Evolutionary conservation across 2,888 invertebrate genomes (phyloP).

Genomic region (Diadromus collaris): DNA sequence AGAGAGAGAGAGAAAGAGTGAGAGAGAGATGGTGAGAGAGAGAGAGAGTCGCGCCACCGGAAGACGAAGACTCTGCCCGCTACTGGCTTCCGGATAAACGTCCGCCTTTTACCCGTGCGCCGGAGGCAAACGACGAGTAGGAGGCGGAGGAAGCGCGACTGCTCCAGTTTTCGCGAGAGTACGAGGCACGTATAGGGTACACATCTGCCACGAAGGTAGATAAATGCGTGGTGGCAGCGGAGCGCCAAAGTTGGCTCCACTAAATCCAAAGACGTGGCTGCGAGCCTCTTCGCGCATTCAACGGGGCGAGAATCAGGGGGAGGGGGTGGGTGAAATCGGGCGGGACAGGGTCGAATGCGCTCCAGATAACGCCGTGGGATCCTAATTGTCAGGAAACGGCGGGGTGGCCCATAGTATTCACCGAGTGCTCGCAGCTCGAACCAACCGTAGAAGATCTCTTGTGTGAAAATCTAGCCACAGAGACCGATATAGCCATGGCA

Average conservation of each 20-base stretch:
- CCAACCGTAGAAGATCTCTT: constrained; percentile 11
- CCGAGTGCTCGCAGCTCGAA: constrained; percentile 30
- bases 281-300: constrained; percentile 38
- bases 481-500: constrained; percentile 2
- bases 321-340: constrained; percentile 30
- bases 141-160: constrained; percentile 65
- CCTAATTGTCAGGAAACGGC: constrained; percentile 58
- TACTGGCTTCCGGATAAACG: constrained; percentile 68
- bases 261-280: constrained; percentile 59
- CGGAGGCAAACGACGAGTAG: constrained; percentile 57
- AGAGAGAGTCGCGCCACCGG: constrained; percentile 58
- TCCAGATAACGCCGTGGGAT: constrained; percentile 53
- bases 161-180: constrained; percentile 40
- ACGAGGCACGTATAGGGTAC: constrained; percentile 55
- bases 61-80: constrained; percentile 64
- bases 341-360: constrained; percentile 40
- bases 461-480: constrained; percentile 28
- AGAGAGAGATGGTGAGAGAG: constrained; percentile 28
- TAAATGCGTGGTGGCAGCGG: constrained; percentile 57
- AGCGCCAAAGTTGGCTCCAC: constrained; percentile 58
- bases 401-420: constrained; percentile 50
- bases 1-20: too few relatives aligned
- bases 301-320: constrained; percentile 41
- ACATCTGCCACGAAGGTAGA: constrained; percentile 55
- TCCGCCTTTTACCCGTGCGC: constrained; percentile 58